Evolutionary conservation across 2,888 invertebrate genomes (phyloP), one percentile per base, ranked within the genome.

Genomic region (Candidula unifasciata): DNA sequence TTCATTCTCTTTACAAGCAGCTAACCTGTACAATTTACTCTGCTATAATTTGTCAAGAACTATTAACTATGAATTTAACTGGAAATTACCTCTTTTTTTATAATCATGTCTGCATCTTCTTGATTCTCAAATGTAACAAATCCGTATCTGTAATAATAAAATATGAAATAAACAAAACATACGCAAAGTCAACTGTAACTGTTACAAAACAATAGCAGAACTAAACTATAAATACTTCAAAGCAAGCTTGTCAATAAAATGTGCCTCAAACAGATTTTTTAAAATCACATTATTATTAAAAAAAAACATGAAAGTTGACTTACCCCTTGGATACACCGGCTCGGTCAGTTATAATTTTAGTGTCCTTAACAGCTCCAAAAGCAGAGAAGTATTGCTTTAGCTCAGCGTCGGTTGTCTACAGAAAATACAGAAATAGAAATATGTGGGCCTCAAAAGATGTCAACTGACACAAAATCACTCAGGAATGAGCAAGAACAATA

Each of bases 261-360:
- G 3, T 60, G 44, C 44, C 44, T 10, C 44, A 44, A 44, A 44
- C n/a, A n/a, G n/a, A n/a, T n/a, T 44, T 6, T 44, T 44, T 44
- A 44, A 44, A 44, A 44, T 44, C 6, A 44, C 44, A 44, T 44
- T 44, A 66, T 27, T 66, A 24, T 80, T n/a, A 33, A 54, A 52
- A 76, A 33, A 13, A 33, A 69, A 69, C 33, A 18, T 60, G 60
- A 21, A 24, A 35, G 16, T 30, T 68, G 57, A 86, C 90, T 87
- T 87, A 94, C 93, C 97, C 97, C 94, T 98, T 98, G 87, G 98
- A 98, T 33, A 98, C 97, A 5, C 98, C 98, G 88, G 97, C 98
- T 90, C 98, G 95, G 94, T 98, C 98, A 90, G 97, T 96, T 88
- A 99, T 98, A 89, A 99, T 98, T 95, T 99, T 97, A 80, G 97